Base-by-base conservation (phyloP, 2,797 vertebrate species). In the Chaenodraco wilsoni region DNA sequence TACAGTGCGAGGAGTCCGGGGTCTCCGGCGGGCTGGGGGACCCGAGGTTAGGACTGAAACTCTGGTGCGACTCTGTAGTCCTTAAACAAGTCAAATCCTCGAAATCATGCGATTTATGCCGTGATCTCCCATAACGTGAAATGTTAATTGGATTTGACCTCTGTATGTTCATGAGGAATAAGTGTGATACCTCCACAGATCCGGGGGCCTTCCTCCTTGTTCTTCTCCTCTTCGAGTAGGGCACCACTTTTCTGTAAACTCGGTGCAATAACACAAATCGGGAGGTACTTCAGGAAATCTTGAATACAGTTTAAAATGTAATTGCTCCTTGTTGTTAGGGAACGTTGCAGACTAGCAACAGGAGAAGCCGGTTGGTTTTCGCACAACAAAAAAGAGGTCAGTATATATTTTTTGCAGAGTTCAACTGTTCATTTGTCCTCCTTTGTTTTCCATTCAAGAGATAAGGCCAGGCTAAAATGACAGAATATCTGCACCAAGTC, bases 131-230 rank as follows among this genome's bases (percentile, higher is more conserved):
- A 98, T 99, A 97, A 90, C 97, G 96, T 92, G 97, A 95, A 95
- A 99, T 99, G 92, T 96, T 96, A 95, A 99, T 99, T 89, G 98
- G 98, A 96, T 95, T 97, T 90, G 98, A 99, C 94, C 98, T 97
- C 95, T 97, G 98, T 97, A 99, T 97, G 98, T 98, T 99, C 98
- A 99, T 99, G 96, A 95, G 97, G 96, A 96, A 96, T 88, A 94
- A 86, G 93, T 93, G 87, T 23, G 84, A 86, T 74, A 88, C 73
- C 91, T 93, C 91, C 92, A 84, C 91, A 79, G 72, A 88, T 82
- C 27, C 46, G 45, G 15, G 50, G 17, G 16, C 21, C 78, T 79
- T 84, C 74, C 79, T 83, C 71, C 70, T 76, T 4, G 23, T 50
- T 72, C 62, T 62, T 54, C 74, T 63, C 50, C 64, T 77, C 73